These are phyloP conservation scores for Chrysolina americana DNA, from an alignment of 2,888 invertebrate genomes.

Conservation along the genomic window DNA sequence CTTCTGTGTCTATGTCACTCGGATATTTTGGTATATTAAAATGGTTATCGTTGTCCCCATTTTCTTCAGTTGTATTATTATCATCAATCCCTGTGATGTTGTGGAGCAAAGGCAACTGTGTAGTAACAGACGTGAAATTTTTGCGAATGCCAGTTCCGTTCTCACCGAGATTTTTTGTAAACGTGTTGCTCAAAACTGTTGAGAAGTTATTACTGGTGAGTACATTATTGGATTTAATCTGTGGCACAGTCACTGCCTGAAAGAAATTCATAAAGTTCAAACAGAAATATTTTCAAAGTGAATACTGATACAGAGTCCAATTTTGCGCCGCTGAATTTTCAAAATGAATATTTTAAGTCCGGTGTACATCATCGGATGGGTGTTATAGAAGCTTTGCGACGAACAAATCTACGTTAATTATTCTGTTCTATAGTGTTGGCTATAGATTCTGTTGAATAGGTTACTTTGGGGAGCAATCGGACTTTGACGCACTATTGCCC, in stretches of 20 bases:
- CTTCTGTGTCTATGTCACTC: slow-evolving; percentile 60
- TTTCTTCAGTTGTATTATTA: slow-evolving; percentile 32
- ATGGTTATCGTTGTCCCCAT: slow-evolving; percentile 52
- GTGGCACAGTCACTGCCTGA: slow-evolving; percentile 22
- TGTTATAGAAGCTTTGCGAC: no score
- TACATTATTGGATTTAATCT: slow-evolving; percentile 2
- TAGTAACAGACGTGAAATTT: slow-evolving; percentile 47
- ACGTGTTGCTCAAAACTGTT: slow-evolving; percentile 10
- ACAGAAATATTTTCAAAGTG: no score
- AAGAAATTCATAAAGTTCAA: not conserved
- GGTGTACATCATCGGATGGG: no score
- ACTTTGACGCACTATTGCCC: no score
- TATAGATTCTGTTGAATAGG: no score
- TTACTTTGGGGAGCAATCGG: no score
- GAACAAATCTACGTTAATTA: no score
- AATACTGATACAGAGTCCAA: no score
- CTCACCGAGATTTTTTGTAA: slow-evolving; percentile 66
- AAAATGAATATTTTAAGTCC: no score
- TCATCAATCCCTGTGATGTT: slow-evolving; percentile 18
- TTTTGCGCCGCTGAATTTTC: no score
- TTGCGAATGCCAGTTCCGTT: slow-evolving; percentile 71
- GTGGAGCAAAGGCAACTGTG: slow-evolving; percentile 37
- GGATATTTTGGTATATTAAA: slow-evolving; percentile 64
- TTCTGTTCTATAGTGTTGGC: no score
- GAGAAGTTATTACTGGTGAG: not conserved